A percentile compares a stretch with the other conserved stretches of the same genome.
phyloP scores from a whole-genome alignment of 2,113 vertebrate species.

The Aix galericulata region DNA sequence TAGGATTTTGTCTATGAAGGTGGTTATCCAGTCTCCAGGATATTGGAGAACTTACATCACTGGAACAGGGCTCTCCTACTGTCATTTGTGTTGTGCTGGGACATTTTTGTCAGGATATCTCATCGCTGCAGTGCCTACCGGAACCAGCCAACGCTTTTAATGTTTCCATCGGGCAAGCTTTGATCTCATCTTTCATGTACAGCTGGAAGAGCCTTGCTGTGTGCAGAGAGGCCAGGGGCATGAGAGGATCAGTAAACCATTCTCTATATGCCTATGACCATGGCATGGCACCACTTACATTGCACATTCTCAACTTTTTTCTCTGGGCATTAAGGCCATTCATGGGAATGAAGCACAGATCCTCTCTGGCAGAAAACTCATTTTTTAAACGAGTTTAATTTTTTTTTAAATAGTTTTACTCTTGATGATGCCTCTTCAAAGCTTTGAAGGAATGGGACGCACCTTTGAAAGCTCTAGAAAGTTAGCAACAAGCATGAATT shows the following conservation, averaged over 20 bases:
- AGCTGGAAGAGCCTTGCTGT: not conserved
- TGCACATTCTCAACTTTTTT: not conserved
- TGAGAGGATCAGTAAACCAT: not conserved
- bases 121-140: not conserved
- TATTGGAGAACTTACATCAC: not conserved
- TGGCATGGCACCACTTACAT: not conserved
- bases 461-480: not conserved
- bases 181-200: not conserved
- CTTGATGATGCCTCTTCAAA: not conserved
- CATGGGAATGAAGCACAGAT: not conserved
- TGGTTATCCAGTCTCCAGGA: not conserved
- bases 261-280: not conserved
- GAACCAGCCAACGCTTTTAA: not conserved
- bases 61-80: not conserved
- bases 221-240: rapidly evolving
- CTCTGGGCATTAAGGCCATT: not conserved
- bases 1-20: not conserved
- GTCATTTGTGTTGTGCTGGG: not conserved
- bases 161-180: not conserved
- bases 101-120: not conserved
- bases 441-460: not conserved
- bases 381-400: not conserved
- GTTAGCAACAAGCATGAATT: rapidly evolving
- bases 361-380: not conserved
- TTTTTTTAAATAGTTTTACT: not conserved